Evolutionary conservation across 2,888 invertebrate genomes (phyloP).

Genomic region (Sclerodermus sp.): DNA sequence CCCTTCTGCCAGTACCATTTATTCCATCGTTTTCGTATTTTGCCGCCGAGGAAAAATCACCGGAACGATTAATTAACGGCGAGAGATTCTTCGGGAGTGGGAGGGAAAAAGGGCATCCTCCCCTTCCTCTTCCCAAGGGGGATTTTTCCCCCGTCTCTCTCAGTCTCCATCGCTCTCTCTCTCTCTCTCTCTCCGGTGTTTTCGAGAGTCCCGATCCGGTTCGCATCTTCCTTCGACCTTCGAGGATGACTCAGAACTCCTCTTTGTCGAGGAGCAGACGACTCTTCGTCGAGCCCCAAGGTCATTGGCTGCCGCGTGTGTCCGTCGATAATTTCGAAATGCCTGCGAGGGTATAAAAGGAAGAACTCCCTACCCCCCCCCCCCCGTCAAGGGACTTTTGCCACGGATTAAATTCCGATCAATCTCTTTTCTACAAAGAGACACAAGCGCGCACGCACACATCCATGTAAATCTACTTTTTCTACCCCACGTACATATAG

Average conservation of each 20-base stretch:
- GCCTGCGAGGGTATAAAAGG: conserved; percentile 4
- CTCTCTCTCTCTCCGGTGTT: neutral
- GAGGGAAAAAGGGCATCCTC: neutral
- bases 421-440: too few relatives aligned
- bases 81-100: too few relatives aligned
- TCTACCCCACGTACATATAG: too few relatives aligned
- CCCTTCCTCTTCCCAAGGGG: neutral
- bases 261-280: conserved; percentile 8
- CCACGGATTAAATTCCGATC: too few relatives aligned
- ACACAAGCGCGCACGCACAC: too few relatives aligned
- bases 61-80: too few relatives aligned
- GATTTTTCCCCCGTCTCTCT: conserved; percentile 4
- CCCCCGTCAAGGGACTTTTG: too few relatives aligned
- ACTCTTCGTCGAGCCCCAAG: conserved; percentile 14
- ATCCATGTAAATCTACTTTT: too few relatives aligned
- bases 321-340: conserved; percentile 15
- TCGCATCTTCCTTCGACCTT: neutral
- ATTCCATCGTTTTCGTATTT: too few relatives aligned
- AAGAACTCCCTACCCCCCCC: neutral
- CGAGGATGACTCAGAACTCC: conserved; percentile 13
- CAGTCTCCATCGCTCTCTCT: conserved; percentile 3
- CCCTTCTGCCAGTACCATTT: too few relatives aligned
- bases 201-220: conserved; percentile 12
- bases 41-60: too few relatives aligned
- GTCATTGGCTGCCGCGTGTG: neutral